These are phyloP conservation scores for Catonia carolina DNA, from an alignment of 2,888 invertebrate species.

Conservation along the genomic window DNA sequence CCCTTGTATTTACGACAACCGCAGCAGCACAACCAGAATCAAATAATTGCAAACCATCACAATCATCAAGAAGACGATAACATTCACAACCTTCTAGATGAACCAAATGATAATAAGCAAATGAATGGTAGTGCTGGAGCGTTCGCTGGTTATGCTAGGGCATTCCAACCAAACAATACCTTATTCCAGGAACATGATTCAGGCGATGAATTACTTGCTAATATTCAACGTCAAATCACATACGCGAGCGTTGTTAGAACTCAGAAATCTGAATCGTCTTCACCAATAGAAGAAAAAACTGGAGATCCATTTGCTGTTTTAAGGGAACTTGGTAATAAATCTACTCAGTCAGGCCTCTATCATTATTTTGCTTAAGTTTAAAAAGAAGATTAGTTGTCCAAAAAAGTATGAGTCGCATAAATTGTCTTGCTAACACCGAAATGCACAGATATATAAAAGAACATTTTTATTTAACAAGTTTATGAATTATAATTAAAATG, in stretches of 20 bases:
- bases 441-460: too few species aligned
- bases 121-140: conserved; percentile 22
- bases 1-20: conserved; percentile 36
- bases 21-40: conserved; percentile 39
- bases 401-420: too few species aligned
- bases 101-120: conserved; percentile 22
- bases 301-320: conserved; percentile 47
- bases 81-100: conserved; percentile 28
- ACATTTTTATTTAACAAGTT: too few species aligned
- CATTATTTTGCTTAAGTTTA: conserved; percentile 49
- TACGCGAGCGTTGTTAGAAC: conserved; percentile 24
- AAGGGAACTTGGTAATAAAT: conserved; percentile 46
- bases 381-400: too few species aligned
- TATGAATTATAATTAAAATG: too few species aligned
- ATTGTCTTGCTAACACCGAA: too few species aligned
- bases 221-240: conserved; percentile 23
- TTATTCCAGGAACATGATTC: conserved; percentile 13
- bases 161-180: conserved; percentile 6
- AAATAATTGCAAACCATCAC: conserved; percentile 35
- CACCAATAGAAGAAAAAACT: conserved; percentile 21
- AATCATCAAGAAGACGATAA: conserved; percentile 33
- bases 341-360: conserved; percentile 45
- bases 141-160: conserved; percentile 23
- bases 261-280: conserved; percentile 22
- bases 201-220: conserved; percentile 21